A percentile compares a stretch with the other conserved stretches of the same genome.
phyloP scores from a whole-genome alignment of 2,797 vertebrate species.

The Limosa lapponica region DNA sequence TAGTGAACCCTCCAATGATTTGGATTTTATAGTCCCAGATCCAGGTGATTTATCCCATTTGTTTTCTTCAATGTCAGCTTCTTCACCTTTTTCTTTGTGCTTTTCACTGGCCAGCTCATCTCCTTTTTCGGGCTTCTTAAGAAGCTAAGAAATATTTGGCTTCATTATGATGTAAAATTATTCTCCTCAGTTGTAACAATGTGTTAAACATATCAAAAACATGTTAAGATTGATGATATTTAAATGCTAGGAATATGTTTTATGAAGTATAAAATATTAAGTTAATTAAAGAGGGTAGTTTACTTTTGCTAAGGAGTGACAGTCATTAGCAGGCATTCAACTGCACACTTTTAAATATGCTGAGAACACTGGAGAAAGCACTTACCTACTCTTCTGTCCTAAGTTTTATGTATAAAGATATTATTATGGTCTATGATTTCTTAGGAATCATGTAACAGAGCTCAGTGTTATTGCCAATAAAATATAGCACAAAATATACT shows the following conservation, averaged over 20 bases:
- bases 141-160: slow-evolving; percentile 82
- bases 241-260: not conserved
- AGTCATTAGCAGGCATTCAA: not conserved
- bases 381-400: slow-evolving; percentile 2
- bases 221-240: not conserved
- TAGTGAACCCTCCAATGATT: slow-evolving; percentile 48
- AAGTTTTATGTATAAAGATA: not conserved
- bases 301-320: not conserved
- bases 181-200: not conserved
- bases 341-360: not conserved
- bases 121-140: slow-evolving; percentile 94
- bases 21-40: slow-evolving; percentile 81
- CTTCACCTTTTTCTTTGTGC: slow-evolving; percentile 88
- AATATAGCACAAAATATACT: not conserved
- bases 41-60: slow-evolving; percentile 85
- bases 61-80: slow-evolving; percentile 82
- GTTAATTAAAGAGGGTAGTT: not conserved
- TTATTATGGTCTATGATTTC: not conserved
- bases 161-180: not conserved
- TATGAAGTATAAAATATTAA: not conserved
- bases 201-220: not conserved
- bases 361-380: not conserved
- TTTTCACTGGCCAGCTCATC: slow-evolving; percentile 88
- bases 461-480: not conserved
- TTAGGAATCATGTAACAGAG: not conserved